These are phyloP conservation scores for Hyperoplus immaculatus DNA, from an alignment of 2,797 vertebrate genomes.

Conservation along the genomic window DNA sequence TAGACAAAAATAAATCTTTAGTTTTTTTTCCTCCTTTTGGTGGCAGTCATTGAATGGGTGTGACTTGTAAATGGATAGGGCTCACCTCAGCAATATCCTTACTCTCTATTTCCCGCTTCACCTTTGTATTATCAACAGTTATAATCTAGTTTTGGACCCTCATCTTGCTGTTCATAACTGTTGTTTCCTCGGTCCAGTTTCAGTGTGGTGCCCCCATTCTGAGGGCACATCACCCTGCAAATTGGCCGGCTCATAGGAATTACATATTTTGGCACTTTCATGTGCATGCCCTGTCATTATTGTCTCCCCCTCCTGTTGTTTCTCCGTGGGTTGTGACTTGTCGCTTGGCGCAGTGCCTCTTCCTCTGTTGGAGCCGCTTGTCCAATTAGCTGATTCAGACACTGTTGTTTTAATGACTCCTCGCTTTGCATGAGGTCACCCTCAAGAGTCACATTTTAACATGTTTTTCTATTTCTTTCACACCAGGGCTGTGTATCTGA, in stretches of 20 bases:
- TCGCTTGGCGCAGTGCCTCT: constrained; percentile 65
- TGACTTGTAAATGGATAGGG: not conserved
- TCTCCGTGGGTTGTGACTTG: constrained; percentile 72
- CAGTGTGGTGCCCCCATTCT: not conserved
- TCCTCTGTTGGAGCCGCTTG: constrained; percentile 52
- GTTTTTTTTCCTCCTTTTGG: not conserved
- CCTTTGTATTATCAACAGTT: not conserved
- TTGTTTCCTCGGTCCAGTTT: not conserved
- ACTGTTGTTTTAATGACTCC: constrained; percentile 73
- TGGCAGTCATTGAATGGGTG: not conserved
- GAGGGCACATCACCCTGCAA: constrained; percentile 44
- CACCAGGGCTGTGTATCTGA: not conserved
- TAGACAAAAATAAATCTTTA: not conserved
- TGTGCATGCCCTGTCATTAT: constrained; percentile 60
- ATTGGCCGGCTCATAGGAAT: constrained; percentile 59
- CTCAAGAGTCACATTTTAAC: constrained; percentile 21
- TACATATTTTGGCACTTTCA: constrained; percentile 66
- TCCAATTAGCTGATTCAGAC: constrained; percentile 81
- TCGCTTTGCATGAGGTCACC: constrained; percentile 64
- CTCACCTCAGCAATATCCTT: not conserved
- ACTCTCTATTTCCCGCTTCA: not conserved
- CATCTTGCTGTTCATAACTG: not conserved
- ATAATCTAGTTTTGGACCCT: not conserved
- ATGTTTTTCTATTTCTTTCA: constrained; percentile 4
- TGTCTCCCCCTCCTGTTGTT: constrained; percentile 59